Base-by-base conservation (phyloP, 2,797 vertebrate genomes). In the Naso thynnoides region DNA sequence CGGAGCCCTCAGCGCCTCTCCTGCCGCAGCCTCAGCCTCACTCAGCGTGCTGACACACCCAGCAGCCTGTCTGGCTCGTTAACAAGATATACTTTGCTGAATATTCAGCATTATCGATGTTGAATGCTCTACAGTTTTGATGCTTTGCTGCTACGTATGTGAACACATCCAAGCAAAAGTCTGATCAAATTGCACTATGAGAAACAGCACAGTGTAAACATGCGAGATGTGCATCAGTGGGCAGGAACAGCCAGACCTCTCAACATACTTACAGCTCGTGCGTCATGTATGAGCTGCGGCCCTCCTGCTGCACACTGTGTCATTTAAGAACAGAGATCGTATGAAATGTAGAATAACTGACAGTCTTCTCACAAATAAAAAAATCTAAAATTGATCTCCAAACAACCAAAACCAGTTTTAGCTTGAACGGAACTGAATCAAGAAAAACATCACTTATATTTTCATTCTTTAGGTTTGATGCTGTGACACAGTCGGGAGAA, bases 281-380 rank as follows among this genome's bases (percentile, higher is more conserved):
- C 76, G 77, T 79, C 53, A 76, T 79, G 66, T 19, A 64, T 73
- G 71, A 81, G 48, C 24, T 9, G 41, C 48, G 47, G 39, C 8
- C 21, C 42, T 27, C 42, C 42, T 18, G 33, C 23, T 67, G 48
- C 47, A 76, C 9, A 33, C 31, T 24, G 42, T 36, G 15, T 61
- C 4, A 9, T 65, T 64, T 39, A 61, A 65, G 39, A 78, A 74
- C 19, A 44, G n/a, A 67, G 41, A 62, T 44, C 18, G n/a, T n/a
- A 19, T 7, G 18, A 44, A 44, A 18, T 16, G 41, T 33, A 6
- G 1, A 9, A 33, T 33, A 33, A 68, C 47, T 55, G 48, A 64
- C 56, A 42, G 70, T 29, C 4, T 65, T 67, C 16, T 45, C 26
- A 24, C 26, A 19, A 29, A 8, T 16, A n/a, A n/a, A n/a, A n/a